These are phyloP conservation scores for Ascaphus truei DNA, from an alignment of 2,113 vertebrate genomes.

Conservation along the genomic window DNA sequence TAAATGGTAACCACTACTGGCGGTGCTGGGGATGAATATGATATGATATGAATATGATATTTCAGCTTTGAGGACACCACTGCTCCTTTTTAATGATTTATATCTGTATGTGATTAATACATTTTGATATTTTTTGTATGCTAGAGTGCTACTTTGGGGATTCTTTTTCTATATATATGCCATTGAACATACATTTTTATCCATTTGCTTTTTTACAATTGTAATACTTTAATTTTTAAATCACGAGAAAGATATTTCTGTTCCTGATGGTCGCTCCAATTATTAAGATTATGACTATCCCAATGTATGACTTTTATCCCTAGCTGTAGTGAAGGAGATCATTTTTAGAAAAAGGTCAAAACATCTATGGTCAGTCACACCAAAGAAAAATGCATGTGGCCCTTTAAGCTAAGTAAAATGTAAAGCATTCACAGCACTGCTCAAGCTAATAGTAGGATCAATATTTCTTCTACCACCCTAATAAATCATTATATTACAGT, in stretches of 20 bases:
- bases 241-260: background rate
- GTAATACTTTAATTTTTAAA: background rate
- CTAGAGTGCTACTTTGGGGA: too few species aligned
- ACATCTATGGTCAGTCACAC: slow-evolving; percentile 71
- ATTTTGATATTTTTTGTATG: too few species aligned
- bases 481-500: slow-evolving; percentile 79
- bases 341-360: slow-evolving; percentile 63
- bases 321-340: slow-evolving; percentile 58
- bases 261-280: slow-evolving; percentile 56
- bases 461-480: slow-evolving; percentile 69
- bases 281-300: slow-evolving; percentile 61
- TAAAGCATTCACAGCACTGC: slow-evolving; percentile 64
- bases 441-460: slow-evolving; percentile 73
- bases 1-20: too few species aligned
- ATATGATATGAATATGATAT: too few species aligned
- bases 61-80: too few species aligned
- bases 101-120: too few species aligned
- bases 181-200: background rate
- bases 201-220: background rate
- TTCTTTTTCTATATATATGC: too few species aligned
- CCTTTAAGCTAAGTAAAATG: slow-evolving; percentile 64
- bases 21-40: too few species aligned
- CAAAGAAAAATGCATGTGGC: slow-evolving; percentile 59
- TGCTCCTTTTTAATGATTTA: too few species aligned
- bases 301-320: slow-evolving; percentile 61